phyloP scores from a whole-genome alignment of 2,888 invertebrate genomes.

The Mayetiola destructor region DNA sequence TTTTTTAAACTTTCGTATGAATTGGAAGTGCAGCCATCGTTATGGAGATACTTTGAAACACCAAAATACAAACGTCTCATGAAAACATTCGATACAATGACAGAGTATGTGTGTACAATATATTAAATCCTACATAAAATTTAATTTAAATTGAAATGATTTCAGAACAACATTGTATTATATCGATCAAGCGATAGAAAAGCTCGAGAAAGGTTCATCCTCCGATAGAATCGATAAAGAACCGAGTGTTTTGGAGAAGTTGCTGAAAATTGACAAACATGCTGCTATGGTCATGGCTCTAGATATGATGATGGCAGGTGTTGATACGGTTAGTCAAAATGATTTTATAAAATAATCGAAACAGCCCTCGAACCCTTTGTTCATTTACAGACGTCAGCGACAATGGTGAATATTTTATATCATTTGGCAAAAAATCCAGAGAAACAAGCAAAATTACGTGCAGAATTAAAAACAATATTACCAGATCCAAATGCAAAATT shows the following conservation, averaged over 20 bases:
- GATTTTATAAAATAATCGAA: not conserved
- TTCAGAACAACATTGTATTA: slow-evolving; percentile 25
- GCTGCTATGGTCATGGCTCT: slow-evolving; percentile 51
- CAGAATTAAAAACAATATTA: slow-evolving; percentile 39
- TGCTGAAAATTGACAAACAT: slow-evolving; percentile 44
- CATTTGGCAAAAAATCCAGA: slow-evolving; percentile 43
- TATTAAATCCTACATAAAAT: not conserved
- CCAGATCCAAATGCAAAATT: slow-evolving; percentile 32
- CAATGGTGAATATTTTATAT: slow-evolving; percentile 40
- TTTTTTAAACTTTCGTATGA: slow-evolving; percentile 25
- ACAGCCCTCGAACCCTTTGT: not conserved
- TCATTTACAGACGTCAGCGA: slow-evolving; percentile 39
- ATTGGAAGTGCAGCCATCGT: slow-evolving; percentile 28
- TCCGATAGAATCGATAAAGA: slow-evolving; percentile 18
- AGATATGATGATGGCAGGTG: slow-evolving; percentile 55
- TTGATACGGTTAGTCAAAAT: slow-evolving; percentile 50
- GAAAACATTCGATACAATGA: slow-evolving; percentile 9
- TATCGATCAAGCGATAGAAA: slow-evolving; percentile 30
- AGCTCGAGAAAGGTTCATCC: slow-evolving; percentile 21
- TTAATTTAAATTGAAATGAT: not conserved
- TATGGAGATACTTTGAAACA: slow-evolving; percentile 22
- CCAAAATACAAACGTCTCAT: slow-evolving; percentile 7
- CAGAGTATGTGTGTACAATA: slow-evolving; percentile 20
- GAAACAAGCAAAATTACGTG: slow-evolving; percentile 21
- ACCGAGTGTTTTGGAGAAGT: slow-evolving; percentile 46